Conservation (phyloP, 2,888 invertebrate species). For the Drosophila meridiana region DNA sequence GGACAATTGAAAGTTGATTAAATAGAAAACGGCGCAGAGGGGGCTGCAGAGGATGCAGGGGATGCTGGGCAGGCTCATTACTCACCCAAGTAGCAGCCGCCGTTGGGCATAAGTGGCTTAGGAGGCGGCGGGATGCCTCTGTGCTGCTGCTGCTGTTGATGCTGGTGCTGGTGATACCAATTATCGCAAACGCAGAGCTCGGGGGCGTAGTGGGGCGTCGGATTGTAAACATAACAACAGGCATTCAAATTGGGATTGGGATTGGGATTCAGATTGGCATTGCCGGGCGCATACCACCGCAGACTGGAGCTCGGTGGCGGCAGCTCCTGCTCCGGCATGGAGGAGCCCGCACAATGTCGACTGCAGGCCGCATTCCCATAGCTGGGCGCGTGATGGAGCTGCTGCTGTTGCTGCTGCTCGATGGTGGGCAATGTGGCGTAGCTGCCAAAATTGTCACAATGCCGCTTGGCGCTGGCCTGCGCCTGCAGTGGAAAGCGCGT, state of each 20-base stretch:
- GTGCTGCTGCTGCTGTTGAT: slow-evolving; percentile 44
- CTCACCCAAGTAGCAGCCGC: slow-evolving; percentile 80
- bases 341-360: slow-evolving; percentile 47
- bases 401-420: slow-evolving; percentile 59
- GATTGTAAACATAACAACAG: slow-evolving; percentile 77
- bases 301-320: slow-evolving; percentile 12
- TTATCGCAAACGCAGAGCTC: slow-evolving; percentile 74
- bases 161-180: slow-evolving; percentile 68
- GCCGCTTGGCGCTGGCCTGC: slow-evolving; percentile 48
- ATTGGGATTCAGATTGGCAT: slow-evolving; percentile 37
- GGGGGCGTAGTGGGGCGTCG: slow-evolving; percentile 58
- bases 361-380: slow-evolving; percentile 43
- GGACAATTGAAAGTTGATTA: slow-evolving; percentile 63
- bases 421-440: slow-evolving; percentile 73
- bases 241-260: slow-evolving; percentile 54
- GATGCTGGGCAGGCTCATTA: slow-evolving; percentile 30
- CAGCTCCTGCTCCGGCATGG: neutral
- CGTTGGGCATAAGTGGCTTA: slow-evolving; percentile 70
- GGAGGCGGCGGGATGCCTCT: slow-evolving; percentile 37
- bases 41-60: neutral
- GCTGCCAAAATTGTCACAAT: slow-evolving; percentile 79
- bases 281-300: slow-evolving; percentile 45
- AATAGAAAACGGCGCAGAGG: slow-evolving; percentile 27
- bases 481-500: slow-evolving; percentile 59
- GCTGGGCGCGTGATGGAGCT: slow-evolving; percentile 52